Evolutionary conservation across 2,113 vertebrate genomes (phyloP), one percentile per base, ranked within the genome.

Genomic region (Sander vitreus): DNA sequence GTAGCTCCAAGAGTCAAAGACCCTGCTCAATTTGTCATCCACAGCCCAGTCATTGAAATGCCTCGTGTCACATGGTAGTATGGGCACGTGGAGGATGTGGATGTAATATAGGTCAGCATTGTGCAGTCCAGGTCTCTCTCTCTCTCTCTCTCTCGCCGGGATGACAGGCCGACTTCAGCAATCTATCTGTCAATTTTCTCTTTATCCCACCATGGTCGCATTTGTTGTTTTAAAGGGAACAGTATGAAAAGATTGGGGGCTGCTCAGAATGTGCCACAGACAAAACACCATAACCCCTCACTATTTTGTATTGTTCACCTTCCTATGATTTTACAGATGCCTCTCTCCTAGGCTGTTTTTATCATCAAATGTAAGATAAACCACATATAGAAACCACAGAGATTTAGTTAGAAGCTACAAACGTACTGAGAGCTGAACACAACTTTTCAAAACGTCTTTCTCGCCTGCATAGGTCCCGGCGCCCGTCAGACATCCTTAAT

Each of bases 21-120:
- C 55, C 12, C 45, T 13, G 54, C 25, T 84, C 81, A 78, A 33
- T 71, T 65, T 82, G 81, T 79, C 69, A 45, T 63, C 63, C 21
- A 9, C 33, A 59, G 51, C 19, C 43, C 50, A 48, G 30, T 48
- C 55, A 78, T 25, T 72, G 55, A 82, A 88, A 92, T 62, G 71
- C 86, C 76, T 78, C 9, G 47, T 72, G 76, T 70, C 74, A 78
- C 85, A 85, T 82, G 85, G 62, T 18, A 4, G 39, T 39, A 27
- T 25, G 66, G 64, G 51, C 73, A 82, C 33, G 23, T 78, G 83
- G 58, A 43, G 19, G 9, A 21, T 55, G 43, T 62, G 27, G 47
- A 18, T 67, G 19, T 43, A 73, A 91, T 91, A 48, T 92, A 89
- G 91, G 88, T 92, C 89, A 92, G 72, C 64, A 18, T 62, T 68